Percentiles rank a stretch among this genome's conserved stretches.
Conservation (phyloP, 2,113 vertebrate genomes). For the Lamprologus ornatipinnis region DNA sequence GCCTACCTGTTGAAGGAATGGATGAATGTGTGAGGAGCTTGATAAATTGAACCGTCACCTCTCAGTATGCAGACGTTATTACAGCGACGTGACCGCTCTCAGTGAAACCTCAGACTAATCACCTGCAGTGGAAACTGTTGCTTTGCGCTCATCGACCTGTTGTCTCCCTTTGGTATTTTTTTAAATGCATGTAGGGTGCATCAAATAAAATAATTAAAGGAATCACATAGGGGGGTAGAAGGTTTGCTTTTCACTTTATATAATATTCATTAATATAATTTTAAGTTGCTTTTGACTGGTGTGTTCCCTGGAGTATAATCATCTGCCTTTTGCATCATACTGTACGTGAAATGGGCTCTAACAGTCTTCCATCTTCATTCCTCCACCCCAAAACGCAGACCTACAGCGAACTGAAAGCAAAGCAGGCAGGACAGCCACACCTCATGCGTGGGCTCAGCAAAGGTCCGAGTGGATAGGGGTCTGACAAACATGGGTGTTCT, state of each 20-base stretch:
- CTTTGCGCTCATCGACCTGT: slow-evolving; percentile 54
- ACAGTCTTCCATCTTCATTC: neutral
- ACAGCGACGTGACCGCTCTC: slow-evolving; percentile 55
- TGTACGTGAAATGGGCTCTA: slow-evolving; percentile 7
- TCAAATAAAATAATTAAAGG: neutral
- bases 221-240: neutral
- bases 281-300: neutral
- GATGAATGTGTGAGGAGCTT: slow-evolving; percentile 7
- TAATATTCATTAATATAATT: neutral
- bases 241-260: neutral
- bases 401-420: slow-evolving; percentile 22
- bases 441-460: slow-evolving; percentile 75
- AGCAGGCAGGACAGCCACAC: slow-evolving; percentile 64
- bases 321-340: neutral
- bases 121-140: slow-evolving; percentile 56
- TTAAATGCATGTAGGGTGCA: slow-evolving; percentile 15
- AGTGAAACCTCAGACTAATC: slow-evolving; percentile 55
- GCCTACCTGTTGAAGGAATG: slow-evolving; percentile 59
- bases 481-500: slow-evolving; percentile 92
- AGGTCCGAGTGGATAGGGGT: slow-evolving; percentile 75
- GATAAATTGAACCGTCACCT: slow-evolving; percentile 60
- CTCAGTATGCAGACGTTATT: slow-evolving; percentile 67
- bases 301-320: neutral
- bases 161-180: slow-evolving; percentile 37
- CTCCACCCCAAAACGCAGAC: slow-evolving; percentile 16